Percentiles rank a stretch among this genome's conserved stretches.
Evolutionary conservation across 2,888 invertebrate species (phyloP).

Genomic region (Nephrotoma flavescens): DNA sequence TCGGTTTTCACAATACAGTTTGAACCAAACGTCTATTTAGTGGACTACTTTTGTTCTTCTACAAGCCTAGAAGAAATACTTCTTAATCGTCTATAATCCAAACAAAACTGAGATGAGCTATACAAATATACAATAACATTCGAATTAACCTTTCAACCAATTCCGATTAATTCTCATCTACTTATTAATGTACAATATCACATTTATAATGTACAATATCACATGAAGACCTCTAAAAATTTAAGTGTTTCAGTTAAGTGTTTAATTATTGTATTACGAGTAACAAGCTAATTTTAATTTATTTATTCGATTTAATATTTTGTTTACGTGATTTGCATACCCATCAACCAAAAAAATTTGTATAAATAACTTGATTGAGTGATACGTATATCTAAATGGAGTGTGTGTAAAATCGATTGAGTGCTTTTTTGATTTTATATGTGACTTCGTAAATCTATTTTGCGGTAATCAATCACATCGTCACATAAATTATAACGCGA

Average conservation of each 20-base stretch:
- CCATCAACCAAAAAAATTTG: not conserved
- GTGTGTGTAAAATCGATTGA: not conserved
- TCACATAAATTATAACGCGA: not conserved
- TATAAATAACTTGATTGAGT: not conserved
- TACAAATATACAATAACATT: too few relatives aligned
- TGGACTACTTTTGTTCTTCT: too few relatives aligned
- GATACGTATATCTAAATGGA: not conserved
- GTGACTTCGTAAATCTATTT: not conserved
- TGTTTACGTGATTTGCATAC: not conserved
- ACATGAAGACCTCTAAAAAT: too few relatives aligned
- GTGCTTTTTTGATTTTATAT: not conserved
- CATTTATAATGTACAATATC: too few relatives aligned
- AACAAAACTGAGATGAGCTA: too few relatives aligned
- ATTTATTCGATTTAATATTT: not conserved
- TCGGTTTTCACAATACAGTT: too few relatives aligned
- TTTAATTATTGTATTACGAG: not conserved
- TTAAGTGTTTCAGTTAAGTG: too few relatives aligned
- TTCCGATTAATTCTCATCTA: not conserved
- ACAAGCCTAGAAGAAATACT: too few relatives aligned
- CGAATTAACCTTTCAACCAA: not conserved
- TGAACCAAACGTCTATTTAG: too few relatives aligned
- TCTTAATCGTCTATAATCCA: too few relatives aligned
- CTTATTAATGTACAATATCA: not conserved
- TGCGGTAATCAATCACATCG: not conserved
- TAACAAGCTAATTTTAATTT: not conserved